Conservation (phyloP, 2,888 invertebrate species). For the Sphecodes monilicornis region DNA sequence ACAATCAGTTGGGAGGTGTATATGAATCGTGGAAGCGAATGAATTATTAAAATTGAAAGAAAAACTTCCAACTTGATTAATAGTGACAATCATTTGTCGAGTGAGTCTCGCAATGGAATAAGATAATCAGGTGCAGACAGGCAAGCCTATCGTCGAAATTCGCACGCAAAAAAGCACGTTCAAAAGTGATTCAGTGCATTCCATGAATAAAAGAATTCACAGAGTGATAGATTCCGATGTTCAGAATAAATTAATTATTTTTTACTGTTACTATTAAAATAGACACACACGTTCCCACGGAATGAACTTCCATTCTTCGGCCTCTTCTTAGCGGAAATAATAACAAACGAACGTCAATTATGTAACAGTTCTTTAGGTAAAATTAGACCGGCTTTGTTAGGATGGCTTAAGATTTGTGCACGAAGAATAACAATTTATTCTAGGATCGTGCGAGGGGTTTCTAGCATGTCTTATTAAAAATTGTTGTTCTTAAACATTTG, state of each 20-base stretch:
- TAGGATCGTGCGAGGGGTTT: neutral
- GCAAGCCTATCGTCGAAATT: neutral
- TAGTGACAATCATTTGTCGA: neutral
- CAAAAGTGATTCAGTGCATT: neutral
- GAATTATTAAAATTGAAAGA: neutral
- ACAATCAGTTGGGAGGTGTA: neutral
- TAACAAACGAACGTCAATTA: conserved; percentile 7
- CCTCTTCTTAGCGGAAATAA: conserved; percentile 7
- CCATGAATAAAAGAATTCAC: conserved; percentile 1
- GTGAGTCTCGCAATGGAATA: neutral
- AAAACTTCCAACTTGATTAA: neutral
- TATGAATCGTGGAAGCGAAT: neutral
- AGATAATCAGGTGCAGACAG: neutral
- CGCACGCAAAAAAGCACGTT: neutral
- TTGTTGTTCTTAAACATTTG: neutral
- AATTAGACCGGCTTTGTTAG: neutral
- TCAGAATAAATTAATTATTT: conserved; percentile 7
- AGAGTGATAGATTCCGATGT: neutral
- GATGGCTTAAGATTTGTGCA: neutral
- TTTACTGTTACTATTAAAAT: conserved; percentile 6
- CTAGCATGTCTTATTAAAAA: neutral
- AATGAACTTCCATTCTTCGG: neutral
- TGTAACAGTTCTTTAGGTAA: neutral
- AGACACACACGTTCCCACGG: conserved; percentile 3
- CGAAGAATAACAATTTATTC: neutral